Percentiles rank a stretch among this genome's conserved stretches.
Evolutionary conservation across 2,888 invertebrate genomes (phyloP).

Genomic region (Hypolimnas misippus): DNA sequence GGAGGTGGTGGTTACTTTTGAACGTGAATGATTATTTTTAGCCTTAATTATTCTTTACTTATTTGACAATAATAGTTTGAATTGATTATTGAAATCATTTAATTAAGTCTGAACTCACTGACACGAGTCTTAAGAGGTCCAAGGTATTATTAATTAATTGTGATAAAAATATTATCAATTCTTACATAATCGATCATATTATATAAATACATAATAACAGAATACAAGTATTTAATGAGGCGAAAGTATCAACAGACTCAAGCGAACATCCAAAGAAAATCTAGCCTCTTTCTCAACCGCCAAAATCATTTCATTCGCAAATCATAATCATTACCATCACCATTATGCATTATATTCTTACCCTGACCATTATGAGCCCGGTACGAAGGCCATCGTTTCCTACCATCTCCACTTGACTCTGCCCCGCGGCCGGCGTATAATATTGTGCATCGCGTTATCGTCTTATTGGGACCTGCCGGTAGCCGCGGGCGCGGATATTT

Average conservation of each 20-base stretch:
- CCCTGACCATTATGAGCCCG: constrained; percentile 26
- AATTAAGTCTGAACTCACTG: too few species aligned
- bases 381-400: constrained; percentile 30
- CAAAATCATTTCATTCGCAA: neutral
- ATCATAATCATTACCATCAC: neutral
- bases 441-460: constrained; percentile 37
- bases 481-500: constrained; percentile 79
- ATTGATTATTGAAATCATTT: too few species aligned
- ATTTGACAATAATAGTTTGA: too few species aligned
- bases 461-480: constrained; percentile 44
- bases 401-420: constrained; percentile 37
- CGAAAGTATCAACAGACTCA: neutral
- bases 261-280: neutral
- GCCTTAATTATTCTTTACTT: too few species aligned
- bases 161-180: too few species aligned
- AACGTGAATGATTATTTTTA: too few species aligned
- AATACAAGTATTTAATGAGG: too few species aligned
- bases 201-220: neutral
- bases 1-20: too few species aligned
- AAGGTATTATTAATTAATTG: too few species aligned
- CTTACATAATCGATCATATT: neutral
- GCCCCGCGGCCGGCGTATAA: constrained; percentile 31
- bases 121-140: too few species aligned
- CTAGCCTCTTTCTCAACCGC: neutral
- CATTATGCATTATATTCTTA: constrained; percentile 2